A percentile compares a stretch with the other conserved stretches of the same genome.
Conservation (phyloP, 2,797 vertebrate species). For the Neosalanx taihuensis region DNA sequence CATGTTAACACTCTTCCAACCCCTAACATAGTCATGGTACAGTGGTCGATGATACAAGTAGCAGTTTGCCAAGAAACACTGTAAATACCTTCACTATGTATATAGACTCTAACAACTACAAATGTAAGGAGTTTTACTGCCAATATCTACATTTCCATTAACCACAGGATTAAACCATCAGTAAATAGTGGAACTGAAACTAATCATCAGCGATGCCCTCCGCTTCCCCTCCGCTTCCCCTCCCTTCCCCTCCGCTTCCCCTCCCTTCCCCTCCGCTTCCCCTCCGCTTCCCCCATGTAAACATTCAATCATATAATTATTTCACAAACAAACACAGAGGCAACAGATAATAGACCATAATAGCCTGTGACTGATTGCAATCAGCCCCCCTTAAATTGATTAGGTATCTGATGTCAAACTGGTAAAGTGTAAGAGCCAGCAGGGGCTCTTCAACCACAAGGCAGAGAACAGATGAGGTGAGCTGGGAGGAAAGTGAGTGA, state of each 20-base stretch:
- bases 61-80: conserved; percentile 12
- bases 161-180: background rate
- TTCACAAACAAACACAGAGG: conserved; percentile 15
- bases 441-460: background rate
- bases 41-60: conserved; percentile 28
- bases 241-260: no score
- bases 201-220: background rate
- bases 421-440: no score
- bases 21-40: conserved; percentile 61
- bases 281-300: background rate
- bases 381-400: conserved; percentile 20
- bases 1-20: conserved; percentile 6
- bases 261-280: no score
- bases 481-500: background rate
- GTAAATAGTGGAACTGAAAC: background rate
- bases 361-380: conserved; percentile 27
- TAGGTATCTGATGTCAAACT: background rate
- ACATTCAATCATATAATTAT: background rate
- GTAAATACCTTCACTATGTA: no score
- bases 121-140: no score
- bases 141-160: background rate
- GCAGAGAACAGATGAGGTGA: background rate
- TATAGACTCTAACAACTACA: no score
- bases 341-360: conserved; percentile 22
- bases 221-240: background rate